Percentiles rank a stretch among this genome's conserved stretches.
These are phyloP conservation scores for Sarcophaga caerulescens DNA, from an alignment of 2,888 invertebrate genomes.

Conservation along the genomic window DNA sequence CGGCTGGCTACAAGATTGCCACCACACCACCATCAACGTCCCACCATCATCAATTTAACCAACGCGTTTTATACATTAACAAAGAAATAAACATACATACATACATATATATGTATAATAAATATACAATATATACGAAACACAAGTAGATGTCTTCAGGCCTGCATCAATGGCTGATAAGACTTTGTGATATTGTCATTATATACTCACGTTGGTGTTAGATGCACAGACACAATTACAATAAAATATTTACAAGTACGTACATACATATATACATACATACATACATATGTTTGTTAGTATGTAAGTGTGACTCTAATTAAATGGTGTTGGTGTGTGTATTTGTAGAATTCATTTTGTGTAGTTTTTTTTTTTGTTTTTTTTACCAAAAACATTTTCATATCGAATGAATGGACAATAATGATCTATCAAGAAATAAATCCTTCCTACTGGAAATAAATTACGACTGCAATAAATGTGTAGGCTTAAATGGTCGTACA, in stretches of 20 bases:
- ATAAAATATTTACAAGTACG: neutral
- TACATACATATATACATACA: too few species aligned
- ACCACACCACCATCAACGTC: neutral
- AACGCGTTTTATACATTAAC: neutral
- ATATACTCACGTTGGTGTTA: neutral
- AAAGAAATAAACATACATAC: neutral
- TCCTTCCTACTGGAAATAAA: neutral
- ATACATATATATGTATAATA: neutral
- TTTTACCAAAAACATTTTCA: neutral
- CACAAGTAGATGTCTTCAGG: slow-evolving; percentile 23
- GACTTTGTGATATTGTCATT: neutral
- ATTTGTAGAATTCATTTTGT: neutral
- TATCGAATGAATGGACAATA: slow-evolving; percentile 29
- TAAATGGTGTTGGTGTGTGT: neutral
- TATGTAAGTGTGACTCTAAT: neutral
- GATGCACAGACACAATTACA: neutral
- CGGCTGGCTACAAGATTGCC: neutral
- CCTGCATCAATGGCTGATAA: slow-evolving; percentile 32
- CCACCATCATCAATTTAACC: neutral
- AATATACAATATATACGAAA: neutral
- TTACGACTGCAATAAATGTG: neutral
- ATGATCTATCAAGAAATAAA: slow-evolving; percentile 33
- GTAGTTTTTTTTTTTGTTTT: too few species aligned
- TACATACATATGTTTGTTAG: neutral
- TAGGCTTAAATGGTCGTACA: neutral